Conservation (phyloP, 2,888 invertebrate genomes). For the Formica aserva region DNA sequence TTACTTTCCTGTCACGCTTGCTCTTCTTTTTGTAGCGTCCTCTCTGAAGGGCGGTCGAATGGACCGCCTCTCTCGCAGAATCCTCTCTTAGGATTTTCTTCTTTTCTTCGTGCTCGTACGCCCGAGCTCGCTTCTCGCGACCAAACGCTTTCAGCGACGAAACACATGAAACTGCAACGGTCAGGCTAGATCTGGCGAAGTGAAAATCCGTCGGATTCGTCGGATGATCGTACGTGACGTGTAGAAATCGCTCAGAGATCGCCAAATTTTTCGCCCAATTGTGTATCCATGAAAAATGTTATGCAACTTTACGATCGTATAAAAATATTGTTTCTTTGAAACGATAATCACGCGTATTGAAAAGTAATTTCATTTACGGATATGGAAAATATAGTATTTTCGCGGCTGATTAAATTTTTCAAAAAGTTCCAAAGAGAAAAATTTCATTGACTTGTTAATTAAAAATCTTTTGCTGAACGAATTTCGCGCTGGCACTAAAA, state of each 20-base stretch:
- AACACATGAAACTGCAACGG: constrained; percentile 34
- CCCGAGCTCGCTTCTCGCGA: constrained; percentile 32
- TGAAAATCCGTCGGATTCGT: constrained; percentile 39
- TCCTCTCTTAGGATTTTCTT: constrained; percentile 25
- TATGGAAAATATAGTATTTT: background rate
- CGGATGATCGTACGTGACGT: constrained; percentile 25
- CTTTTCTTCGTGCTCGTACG: constrained; percentile 11
- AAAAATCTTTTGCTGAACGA: background rate
- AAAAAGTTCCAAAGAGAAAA: constrained; percentile 2
- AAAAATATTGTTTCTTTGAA: background rate
- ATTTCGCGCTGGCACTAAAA: background rate
- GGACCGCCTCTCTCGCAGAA: constrained; percentile 30
- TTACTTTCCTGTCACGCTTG: constrained; percentile 46
- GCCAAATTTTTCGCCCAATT: background rate
- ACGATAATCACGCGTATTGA: background rate
- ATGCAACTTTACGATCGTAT: background rate
- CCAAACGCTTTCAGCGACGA: constrained; percentile 41
- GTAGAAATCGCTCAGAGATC: background rate
- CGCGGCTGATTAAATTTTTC: background rate
- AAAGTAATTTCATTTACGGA: background rate
- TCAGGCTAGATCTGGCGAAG: constrained; percentile 7
- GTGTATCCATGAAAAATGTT: background rate
- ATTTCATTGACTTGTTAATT: constrained; percentile 6
- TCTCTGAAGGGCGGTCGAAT: constrained; percentile 54
- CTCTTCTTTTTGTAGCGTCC: constrained; percentile 43